phyloP scores from a whole-genome alignment of 1,140 invertebrate species.

The Drosophila burlai region DNA sequence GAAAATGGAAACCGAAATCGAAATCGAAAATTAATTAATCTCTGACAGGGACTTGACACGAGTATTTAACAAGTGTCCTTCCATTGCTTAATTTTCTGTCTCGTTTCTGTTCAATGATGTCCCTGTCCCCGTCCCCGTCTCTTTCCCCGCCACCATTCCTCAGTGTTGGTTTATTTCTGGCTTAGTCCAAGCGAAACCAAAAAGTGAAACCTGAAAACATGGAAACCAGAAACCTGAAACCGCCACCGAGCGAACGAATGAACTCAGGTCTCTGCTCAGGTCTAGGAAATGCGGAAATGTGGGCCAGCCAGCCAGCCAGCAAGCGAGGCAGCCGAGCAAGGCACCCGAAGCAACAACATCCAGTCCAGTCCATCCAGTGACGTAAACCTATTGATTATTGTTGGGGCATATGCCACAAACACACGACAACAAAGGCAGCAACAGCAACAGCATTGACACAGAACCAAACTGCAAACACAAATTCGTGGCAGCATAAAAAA shows the following conservation, averaged over 20 bases:
- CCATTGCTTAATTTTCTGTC: slow-evolving; percentile 15
- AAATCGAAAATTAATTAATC: slow-evolving; percentile 49
- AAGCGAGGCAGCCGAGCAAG: slow-evolving; percentile 19
- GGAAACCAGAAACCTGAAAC: slow-evolving; percentile 37
- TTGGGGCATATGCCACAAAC: slow-evolving; percentile 61
- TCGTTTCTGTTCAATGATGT: slow-evolving; percentile 24
- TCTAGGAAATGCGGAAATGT: slow-evolving; percentile 47
- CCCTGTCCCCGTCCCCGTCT: not conserved
- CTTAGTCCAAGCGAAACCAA: slow-evolving; percentile 29
- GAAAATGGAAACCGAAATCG: slow-evolving; percentile 37
- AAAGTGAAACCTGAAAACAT: slow-evolving; percentile 50
- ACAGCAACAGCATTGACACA: slow-evolving; percentile 46
- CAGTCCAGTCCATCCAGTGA: slow-evolving; percentile 56
- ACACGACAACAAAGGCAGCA: slow-evolving; percentile 8
- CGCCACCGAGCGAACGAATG: slow-evolving; percentile 17
- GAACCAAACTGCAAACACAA: slow-evolving; percentile 56
- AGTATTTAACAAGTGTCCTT: slow-evolving; percentile 48
- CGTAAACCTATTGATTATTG: slow-evolving; percentile 79
- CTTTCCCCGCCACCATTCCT: not conserved
- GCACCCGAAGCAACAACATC: slow-evolving; percentile 11
- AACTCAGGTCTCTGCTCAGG: slow-evolving; percentile 1
- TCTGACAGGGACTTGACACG: slow-evolving; percentile 27
- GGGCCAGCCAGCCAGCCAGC: slow-evolving; percentile 25
- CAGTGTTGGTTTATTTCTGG: slow-evolving; percentile 38
- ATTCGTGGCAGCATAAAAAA: slow-evolving; percentile 51